Conservation (phyloP, 2,888 invertebrate species). For the Andrena fulva region DNA sequence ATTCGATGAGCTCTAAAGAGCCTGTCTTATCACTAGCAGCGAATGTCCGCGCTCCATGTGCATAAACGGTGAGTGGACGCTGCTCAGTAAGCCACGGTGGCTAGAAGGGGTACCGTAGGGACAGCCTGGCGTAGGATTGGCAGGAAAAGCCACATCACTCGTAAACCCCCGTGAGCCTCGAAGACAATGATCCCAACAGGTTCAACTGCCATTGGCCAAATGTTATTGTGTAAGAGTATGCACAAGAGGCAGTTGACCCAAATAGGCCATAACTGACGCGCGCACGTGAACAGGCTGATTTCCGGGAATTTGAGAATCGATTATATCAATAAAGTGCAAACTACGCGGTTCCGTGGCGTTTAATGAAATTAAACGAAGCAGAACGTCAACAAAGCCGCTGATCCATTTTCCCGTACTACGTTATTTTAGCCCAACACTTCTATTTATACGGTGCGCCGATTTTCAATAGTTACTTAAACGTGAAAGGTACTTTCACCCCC, state of each 20-base stretch:
- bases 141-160: constrained; percentile 11
- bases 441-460: too few relatives aligned
- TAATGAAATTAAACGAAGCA: background rate
- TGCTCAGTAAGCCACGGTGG: background rate
- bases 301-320: constrained; percentile 39
- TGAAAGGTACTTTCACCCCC: too few relatives aligned
- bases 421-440: background rate
- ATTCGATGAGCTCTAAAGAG: background rate
- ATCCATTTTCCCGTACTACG: background rate
- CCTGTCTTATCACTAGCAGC: background rate
- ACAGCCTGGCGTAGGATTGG: constrained; percentile 21
- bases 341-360: background rate
- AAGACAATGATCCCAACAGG: constrained; percentile 46
- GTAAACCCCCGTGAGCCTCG: background rate
- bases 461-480: too few relatives aligned
- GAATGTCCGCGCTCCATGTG: background rate
- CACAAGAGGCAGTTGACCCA: constrained; percentile 43
- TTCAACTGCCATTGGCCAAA: constrained; percentile 33
- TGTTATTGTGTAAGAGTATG: constrained; percentile 46
- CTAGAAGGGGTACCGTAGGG: background rate
- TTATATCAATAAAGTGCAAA: constrained; percentile 28
- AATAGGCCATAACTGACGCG: constrained; percentile 30
- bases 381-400: background rate
- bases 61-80: constrained; percentile 12
- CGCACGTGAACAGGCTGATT: constrained; percentile 22